These are phyloP conservation scores for Rhinatrema bivittatum DNA, from an alignment of 2,797 vertebrate species.

Conservation along the genomic window DNA sequence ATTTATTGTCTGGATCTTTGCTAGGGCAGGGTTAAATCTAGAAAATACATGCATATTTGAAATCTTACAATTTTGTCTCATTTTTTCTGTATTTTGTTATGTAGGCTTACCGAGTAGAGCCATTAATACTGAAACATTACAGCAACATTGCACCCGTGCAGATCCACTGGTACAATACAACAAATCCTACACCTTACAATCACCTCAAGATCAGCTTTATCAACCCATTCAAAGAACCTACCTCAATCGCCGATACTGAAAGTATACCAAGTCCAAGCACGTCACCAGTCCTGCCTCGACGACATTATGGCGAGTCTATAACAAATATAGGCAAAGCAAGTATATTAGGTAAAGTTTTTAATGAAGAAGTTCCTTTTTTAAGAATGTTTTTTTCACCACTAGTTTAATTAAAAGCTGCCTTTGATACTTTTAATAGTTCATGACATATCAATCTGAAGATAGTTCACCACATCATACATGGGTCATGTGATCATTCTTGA, in stretches of 20 bases:
- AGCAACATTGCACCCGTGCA: slow-evolving; percentile 90
- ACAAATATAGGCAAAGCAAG: slow-evolving; percentile 95
- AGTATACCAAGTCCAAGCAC: slow-evolving; percentile 82
- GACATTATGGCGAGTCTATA: slow-evolving; percentile 92
- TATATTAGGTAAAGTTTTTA: slow-evolving; percentile 74
- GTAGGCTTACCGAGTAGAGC: slow-evolving; percentile 94
- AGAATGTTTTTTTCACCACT: too few species aligned
- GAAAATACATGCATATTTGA: too few species aligned
- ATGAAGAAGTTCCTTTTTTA: too few species aligned
- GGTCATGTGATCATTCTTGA: too few species aligned
- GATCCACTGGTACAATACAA: slow-evolving; percentile 92
- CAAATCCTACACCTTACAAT: slow-evolving; percentile 78
- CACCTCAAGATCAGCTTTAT: slow-evolving; percentile 82
- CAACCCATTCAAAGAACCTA: slow-evolving; percentile 79
- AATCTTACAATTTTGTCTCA: too few species aligned
- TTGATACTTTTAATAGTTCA: too few species aligned
- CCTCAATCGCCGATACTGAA: slow-evolving; percentile 75
- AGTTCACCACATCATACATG: too few species aligned
- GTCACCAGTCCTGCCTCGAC: slow-evolving; percentile 77
- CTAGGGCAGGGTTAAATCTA: too few species aligned
- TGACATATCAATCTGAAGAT: too few species aligned
- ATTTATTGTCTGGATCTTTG: too few species aligned
- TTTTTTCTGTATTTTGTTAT: slow-evolving; percentile 8
- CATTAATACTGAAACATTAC: slow-evolving; percentile 92
- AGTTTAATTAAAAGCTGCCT: too few species aligned